A percentile compares a stretch with the other conserved stretches of the same genome.
Conservation (phyloP, 2,113 vertebrate species). For the Hippocampus zosterae region DNA sequence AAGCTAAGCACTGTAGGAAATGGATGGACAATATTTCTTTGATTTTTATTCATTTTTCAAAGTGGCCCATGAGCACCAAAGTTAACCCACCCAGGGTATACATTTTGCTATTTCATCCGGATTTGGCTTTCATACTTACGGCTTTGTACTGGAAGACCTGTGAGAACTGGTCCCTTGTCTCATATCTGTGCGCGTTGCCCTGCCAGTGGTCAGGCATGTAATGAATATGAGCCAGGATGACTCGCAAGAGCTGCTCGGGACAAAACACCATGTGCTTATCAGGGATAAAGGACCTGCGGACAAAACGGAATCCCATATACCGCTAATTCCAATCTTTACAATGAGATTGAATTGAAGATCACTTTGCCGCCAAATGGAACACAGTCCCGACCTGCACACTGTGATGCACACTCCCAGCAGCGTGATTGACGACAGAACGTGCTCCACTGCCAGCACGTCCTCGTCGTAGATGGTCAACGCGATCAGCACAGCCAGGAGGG, state of each 20-base stretch:
- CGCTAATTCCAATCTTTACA: background rate
- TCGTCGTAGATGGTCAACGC: constrained; percentile 97
- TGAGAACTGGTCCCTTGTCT: constrained; percentile 94
- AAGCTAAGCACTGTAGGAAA: no score
- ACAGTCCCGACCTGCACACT: constrained; percentile 83
- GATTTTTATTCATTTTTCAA: no score
- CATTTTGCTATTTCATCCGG: background rate
- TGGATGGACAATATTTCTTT: no score
- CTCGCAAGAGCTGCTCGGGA: constrained; percentile 93
- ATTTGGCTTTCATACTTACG: constrained; percentile 70
- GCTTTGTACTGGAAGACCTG: constrained; percentile 99
- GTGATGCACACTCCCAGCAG: constrained; percentile 93
- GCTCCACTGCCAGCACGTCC: constrained; percentile 91
- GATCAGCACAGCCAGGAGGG: constrained; percentile 93
- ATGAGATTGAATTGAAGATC: background rate
- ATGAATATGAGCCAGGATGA: constrained; percentile 95
- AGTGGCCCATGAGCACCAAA: background rate
- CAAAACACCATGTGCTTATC: constrained; percentile 97
- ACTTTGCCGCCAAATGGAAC: background rate
- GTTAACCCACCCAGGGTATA: background rate
- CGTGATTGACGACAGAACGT: constrained; percentile 91
- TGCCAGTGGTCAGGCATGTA: constrained; percentile 99
- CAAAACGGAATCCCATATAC: background rate
- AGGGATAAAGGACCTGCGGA: constrained; percentile 89
- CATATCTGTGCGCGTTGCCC: constrained; percentile 92